Conservation (phyloP, 2,113 vertebrate species). For the Neolamprologus kungweensis region DNA sequence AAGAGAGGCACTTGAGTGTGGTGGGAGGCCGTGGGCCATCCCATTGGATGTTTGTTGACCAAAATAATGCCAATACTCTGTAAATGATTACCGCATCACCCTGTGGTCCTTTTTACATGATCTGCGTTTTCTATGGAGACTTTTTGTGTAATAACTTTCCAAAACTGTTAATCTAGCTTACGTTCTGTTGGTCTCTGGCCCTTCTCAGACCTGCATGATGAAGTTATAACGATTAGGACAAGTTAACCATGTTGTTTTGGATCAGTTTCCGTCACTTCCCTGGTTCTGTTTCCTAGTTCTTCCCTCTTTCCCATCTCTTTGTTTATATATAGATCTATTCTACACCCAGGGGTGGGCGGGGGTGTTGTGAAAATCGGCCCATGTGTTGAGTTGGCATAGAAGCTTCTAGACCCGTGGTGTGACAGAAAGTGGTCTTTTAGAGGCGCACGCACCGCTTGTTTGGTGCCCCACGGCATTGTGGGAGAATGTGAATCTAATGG, state of each 20-base stretch:
- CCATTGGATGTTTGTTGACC: slow-evolving; percentile 91
- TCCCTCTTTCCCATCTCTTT: slow-evolving; percentile 10
- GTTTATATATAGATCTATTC: slow-evolving; percentile 57
- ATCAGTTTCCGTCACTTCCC: slow-evolving; percentile 7
- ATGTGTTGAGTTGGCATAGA: slow-evolving; percentile 74
- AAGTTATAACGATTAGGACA: slow-evolving; percentile 80
- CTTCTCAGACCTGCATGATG: slow-evolving; percentile 90
- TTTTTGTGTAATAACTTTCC: slow-evolving; percentile 93
- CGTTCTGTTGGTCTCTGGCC: slow-evolving; percentile 71
- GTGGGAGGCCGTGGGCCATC: slow-evolving; percentile 58
- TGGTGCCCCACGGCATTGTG: slow-evolving; percentile 69
- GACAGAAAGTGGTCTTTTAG: slow-evolving; percentile 62
- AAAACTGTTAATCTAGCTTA: slow-evolving; percentile 76
- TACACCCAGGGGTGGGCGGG: slow-evolving; percentile 54
- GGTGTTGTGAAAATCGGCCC: slow-evolving; percentile 60
- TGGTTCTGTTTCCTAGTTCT: not conserved
- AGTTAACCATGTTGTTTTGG: slow-evolving; percentile 67
- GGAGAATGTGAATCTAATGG: slow-evolving; percentile 76
- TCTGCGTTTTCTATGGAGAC: slow-evolving; percentile 89
- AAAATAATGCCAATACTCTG: slow-evolving; percentile 95
- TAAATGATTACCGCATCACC: slow-evolving; percentile 87
- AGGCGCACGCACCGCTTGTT: not conserved
- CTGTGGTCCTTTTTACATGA: slow-evolving; percentile 94
- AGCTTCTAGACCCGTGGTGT: slow-evolving; percentile 70
- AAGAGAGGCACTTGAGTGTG: slow-evolving; percentile 40